Evolutionary conservation across 2,888 invertebrate genomes (phyloP).

Genomic region (Globia sparganii): DNA sequence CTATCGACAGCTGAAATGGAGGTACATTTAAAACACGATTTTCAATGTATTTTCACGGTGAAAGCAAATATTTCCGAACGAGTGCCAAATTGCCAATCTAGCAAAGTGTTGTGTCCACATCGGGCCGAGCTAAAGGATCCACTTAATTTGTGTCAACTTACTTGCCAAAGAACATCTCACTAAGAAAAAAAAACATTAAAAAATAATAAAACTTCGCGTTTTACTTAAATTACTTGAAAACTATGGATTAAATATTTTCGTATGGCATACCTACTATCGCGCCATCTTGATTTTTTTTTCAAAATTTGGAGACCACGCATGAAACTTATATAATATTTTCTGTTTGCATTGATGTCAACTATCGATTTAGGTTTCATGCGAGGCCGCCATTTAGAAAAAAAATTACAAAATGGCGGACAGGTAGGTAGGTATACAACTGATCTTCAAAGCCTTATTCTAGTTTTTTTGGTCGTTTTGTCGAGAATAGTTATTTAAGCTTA

Average conservation of each 20-base stretch:
- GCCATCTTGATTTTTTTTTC: no score
- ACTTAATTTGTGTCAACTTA: conserved; percentile 70
- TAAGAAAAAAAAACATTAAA: conserved; percentile 29
- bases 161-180: conserved; percentile 60
- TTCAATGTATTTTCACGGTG: conserved; percentile 66
- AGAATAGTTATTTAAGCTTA: conserved; percentile 19
- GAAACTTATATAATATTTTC: no score
- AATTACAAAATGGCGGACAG: no score
- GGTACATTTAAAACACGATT: conserved; percentile 50
- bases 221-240: conserved; percentile 34
- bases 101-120: conserved; percentile 80
- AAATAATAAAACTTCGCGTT: conserved; percentile 26
- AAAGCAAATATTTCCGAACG: conserved; percentile 70
- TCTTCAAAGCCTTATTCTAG: no score
- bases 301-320: no score
- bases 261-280: background rate
- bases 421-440: no score
- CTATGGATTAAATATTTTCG: background rate
- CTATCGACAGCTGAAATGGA: conserved; percentile 20
- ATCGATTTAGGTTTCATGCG: no score
- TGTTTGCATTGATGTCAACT: no score
- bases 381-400: no score
- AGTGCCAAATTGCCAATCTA: conserved; percentile 86
- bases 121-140: conserved; percentile 68
- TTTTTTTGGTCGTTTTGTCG: no score